Evolutionary conservation across 2,797 vertebrate species (phyloP).

Genomic region (Mormyrus proboscirostris): DNA sequence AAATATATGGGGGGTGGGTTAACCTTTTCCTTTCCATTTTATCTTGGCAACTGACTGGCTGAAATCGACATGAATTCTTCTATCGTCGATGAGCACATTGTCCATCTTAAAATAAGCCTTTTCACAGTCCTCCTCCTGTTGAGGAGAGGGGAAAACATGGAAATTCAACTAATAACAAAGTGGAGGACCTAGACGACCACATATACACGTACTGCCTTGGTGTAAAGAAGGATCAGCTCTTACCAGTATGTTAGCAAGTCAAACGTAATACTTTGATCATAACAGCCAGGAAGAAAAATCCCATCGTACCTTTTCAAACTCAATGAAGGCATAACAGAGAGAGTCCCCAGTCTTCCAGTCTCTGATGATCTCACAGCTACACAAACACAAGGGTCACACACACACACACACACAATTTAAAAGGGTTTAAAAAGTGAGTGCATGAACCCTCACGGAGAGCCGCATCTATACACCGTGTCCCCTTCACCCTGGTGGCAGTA

Average conservation of each 20-base stretch:
- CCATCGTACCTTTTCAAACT: conserved; percentile 88
- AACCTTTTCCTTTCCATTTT: conserved; percentile 96
- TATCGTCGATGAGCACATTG: conserved; percentile 94
- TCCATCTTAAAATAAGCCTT: conserved; percentile 99
- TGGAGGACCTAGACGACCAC: neutral
- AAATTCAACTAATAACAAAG: conserved; percentile 23
- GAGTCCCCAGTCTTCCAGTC: conserved; percentile 94
- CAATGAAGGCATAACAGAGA: conserved; percentile 95
- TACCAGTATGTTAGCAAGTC: neutral
- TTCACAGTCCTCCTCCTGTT: conserved; percentile 92
- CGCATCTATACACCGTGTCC: neutral
- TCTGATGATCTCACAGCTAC: conserved; percentile 94
- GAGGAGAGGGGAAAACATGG: conserved; percentile 7
- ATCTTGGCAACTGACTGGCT: conserved; percentile 96
- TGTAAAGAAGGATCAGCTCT: neutral
- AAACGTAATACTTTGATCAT: neutral
- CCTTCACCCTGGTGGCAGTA: neutral
- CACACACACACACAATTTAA: neutral
- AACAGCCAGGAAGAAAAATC: neutral
- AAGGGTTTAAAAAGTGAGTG: neutral
- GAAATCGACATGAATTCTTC: conserved; percentile 94
- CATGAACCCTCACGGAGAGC: neutral
- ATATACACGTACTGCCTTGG: neutral
- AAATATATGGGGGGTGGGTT: neutral
- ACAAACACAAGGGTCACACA: conserved; percentile 21